Base-by-base conservation (phyloP, 2,888 invertebrate genomes). In the Laothoe populi region DNA sequence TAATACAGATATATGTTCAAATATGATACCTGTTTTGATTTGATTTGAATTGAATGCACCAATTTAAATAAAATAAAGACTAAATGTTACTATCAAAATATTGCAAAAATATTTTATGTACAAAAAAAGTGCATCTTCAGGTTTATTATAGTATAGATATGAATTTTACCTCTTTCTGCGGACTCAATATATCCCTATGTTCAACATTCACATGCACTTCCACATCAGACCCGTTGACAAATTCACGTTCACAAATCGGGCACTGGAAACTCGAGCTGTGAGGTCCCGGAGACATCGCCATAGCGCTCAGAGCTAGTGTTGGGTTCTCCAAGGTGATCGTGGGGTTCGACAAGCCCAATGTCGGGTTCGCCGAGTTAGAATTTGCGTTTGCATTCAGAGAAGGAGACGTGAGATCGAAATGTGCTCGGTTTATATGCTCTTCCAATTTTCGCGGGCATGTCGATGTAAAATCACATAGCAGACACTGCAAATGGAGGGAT, bases 151-250 rank as follows among this genome's bases (percentile, higher is more conserved):
- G n/a, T n/a, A n/a, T n/a, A 4, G 31, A 31, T 31, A 8, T 5
- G 1, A 31, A 31, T 31, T 31, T 84, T 65, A 91, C 92, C 57
- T 83, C 72, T 78, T 90, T 90, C 71, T 91, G 92, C 0, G 96
- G 96, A 83, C 96, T 96, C 62, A 96, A 89, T 71, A 97, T 96
- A 88, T 97, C 97, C 76, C 95, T 94, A 82, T 97, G 97, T 75
- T 96, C 97, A 63, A 96, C 96, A 87, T 97, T 97, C 0, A 97
- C 97, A 80, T 98, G 98, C 59, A 97, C 87, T 84, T 97, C 97
- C 59, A 97, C 94, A 81, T 97, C 96, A 1, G 96, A 94, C n/a
- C 95, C 95, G 71, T 95, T 95, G 57, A 94, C 93, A 79, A 96
- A 96, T 58, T 95, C 94, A 69, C 94, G 94, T 64, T 95, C 94